Conservation (phyloP, 2,888 invertebrate species). For the Cataglyphis altisquamis region DNA sequence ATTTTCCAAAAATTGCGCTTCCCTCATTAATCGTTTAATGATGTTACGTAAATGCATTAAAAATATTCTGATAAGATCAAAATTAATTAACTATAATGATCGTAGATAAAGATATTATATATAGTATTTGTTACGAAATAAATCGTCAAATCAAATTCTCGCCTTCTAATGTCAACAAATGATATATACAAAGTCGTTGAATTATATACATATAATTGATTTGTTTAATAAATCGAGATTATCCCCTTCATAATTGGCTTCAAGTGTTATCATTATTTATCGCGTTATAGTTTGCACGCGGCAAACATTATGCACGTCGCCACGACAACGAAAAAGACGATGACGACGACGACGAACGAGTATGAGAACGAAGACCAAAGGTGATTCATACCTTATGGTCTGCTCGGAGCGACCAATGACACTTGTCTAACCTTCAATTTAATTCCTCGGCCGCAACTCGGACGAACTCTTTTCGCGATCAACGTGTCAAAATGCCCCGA, state of each 20-base stretch:
- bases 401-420: slow-evolving; percentile 56
- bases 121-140: neutral
- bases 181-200: neutral
- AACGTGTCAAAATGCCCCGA: slow-evolving; percentile 5
- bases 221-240: neutral
- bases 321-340: neutral
- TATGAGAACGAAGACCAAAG: neutral
- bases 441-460: neutral
- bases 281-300: neutral
- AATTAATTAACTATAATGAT: neutral
- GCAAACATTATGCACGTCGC: neutral
- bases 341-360: neutral
- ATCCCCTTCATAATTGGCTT: neutral
- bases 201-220: neutral
- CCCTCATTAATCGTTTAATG: neutral
- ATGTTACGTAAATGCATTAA: neutral
- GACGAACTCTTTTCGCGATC: neutral
- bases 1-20: neutral
- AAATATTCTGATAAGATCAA: neutral
- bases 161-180: neutral
- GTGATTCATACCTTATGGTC: slow-evolving; percentile 49
- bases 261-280: slow-evolving; percentile 1
- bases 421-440: slow-evolving; percentile 59
- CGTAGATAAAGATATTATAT: neutral
- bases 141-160: neutral